Percentiles rank a stretch among this genome's conserved stretches.
phyloP scores from a whole-genome alignment of 35 echinoderm and acorn worm genomes.

The Ophiothrix spiculata region DNA sequence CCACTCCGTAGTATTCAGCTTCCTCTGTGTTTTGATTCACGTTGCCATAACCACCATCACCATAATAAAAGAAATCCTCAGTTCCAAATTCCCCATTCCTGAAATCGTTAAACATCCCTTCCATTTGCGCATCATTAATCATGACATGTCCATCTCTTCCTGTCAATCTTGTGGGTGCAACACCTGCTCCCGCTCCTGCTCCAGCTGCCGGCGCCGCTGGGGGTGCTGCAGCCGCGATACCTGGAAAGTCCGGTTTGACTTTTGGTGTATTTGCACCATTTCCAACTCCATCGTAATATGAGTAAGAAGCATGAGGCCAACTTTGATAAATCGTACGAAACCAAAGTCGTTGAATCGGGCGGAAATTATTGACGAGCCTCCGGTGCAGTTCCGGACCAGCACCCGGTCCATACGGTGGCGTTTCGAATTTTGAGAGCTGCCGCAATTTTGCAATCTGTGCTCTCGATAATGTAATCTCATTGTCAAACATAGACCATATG shows the following conservation, averaged over 20 bases:
- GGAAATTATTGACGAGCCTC: background rate
- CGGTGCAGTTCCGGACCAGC: background rate
- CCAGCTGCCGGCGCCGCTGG: background rate
- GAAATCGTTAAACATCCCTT: background rate
- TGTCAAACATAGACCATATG: background rate
- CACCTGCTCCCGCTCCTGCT: background rate
- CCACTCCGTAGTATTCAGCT: too few relatives aligned
- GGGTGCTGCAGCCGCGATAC: background rate
- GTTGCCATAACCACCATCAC: background rate
- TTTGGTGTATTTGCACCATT: background rate
- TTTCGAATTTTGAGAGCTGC: background rate
- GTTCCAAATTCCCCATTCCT: background rate
- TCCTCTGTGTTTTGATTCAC: background rate
- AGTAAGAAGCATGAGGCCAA: background rate
- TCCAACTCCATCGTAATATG: background rate
- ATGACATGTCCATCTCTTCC: background rate
- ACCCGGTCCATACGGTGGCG: background rate
- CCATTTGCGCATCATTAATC: too few relatives aligned
- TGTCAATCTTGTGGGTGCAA: background rate
- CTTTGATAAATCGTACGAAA: background rate
- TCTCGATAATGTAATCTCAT: background rate
- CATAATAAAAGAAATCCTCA: background rate
- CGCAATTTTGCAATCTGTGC: background rate
- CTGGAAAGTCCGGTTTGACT: background rate
- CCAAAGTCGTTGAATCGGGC: background rate